Evolutionary conservation across 2,797 vertebrate species (phyloP).

Genomic region (Sebastes matsubarae): DNA sequence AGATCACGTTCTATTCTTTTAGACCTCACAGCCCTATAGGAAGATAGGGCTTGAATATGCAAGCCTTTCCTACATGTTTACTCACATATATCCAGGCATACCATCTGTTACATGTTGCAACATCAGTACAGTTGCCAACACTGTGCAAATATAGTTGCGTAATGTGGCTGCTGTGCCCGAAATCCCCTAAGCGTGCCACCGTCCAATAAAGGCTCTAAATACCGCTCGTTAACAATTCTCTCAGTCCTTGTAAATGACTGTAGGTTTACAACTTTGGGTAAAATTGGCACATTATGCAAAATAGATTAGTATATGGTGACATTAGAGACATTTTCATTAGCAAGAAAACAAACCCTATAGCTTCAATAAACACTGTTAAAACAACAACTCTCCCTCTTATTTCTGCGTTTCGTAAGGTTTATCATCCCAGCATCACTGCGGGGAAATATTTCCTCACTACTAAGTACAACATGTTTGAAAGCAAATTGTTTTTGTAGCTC

Average conservation of each 20-base stretch:
- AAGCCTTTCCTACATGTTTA: constrained; percentile 46
- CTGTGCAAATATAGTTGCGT: constrained; percentile 51
- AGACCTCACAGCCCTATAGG: constrained; percentile 1
- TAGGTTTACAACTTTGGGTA: constrained; percentile 33
- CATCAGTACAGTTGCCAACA: constrained; percentile 43
- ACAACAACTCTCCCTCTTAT: not conserved
- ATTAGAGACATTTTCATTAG: constrained; percentile 14
- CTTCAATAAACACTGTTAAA: not conserved
- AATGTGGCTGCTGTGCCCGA: constrained; percentile 40
- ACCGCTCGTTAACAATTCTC: constrained; percentile 36
- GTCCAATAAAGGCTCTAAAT: constrained; percentile 55
- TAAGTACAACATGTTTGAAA: constrained; percentile 23
- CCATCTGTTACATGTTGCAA: constrained; percentile 63
- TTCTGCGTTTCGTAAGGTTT: not conserved
- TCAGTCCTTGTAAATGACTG: constrained; percentile 39
- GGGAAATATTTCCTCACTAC: constrained; percentile 1
- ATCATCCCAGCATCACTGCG: not conserved
- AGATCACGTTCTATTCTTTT: constrained; percentile 39
- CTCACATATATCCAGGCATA: constrained; percentile 43
- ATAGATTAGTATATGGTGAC: constrained; percentile 13
- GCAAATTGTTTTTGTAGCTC: constrained; percentile 33
- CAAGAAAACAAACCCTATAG: constrained; percentile 1
- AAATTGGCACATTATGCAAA: constrained; percentile 26
- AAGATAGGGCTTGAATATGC: constrained; percentile 19
- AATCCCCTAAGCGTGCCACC: constrained; percentile 64